Conservation (phyloP, 2,888 invertebrate genomes). For the Ectemnius cavifrons region DNA sequence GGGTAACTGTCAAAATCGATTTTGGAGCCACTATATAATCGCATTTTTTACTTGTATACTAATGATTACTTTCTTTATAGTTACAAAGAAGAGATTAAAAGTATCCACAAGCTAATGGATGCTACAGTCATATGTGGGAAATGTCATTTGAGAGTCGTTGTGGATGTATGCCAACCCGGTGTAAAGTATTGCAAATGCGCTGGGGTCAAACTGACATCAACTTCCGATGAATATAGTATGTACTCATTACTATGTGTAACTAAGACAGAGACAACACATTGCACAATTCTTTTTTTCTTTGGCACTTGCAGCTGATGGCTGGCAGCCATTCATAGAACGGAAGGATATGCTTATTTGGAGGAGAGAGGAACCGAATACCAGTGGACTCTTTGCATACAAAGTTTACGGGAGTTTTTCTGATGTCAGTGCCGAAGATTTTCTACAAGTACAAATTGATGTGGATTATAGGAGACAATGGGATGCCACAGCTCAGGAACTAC, state of each 20-base stretch:
- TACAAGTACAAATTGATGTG: conserved; percentile 90
- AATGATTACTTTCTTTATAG: conserved; percentile 54
- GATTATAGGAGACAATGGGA: conserved; percentile 90
- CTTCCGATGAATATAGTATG: conserved; percentile 44
- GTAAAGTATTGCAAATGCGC: conserved; percentile 79
- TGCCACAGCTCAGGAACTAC: conserved; percentile 85
- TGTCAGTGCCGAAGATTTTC: conserved; percentile 87
- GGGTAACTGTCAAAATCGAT: conserved; percentile 66
- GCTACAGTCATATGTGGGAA: conserved; percentile 80
- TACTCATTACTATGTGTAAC: conserved; percentile 22
- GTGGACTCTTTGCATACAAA: conserved; percentile 89
- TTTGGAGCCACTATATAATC: neutral
- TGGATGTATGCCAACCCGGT: conserved; percentile 75
- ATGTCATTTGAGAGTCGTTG: conserved; percentile 78
- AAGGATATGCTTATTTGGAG: conserved; percentile 91
- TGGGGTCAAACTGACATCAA: conserved; percentile 48
- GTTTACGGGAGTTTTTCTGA: conserved; percentile 91
- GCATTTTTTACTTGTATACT: neutral
- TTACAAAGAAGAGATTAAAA: conserved; percentile 81
- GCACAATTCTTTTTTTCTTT: neutral
- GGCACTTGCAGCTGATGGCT: conserved; percentile 68
- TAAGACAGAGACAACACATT: neutral
- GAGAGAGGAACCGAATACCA: conserved; percentile 82
- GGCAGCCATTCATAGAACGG: conserved; percentile 89
- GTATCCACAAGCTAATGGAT: conserved; percentile 79